A percentile compares a stretch with the other conserved stretches of the same genome.
Conservation (phyloP, 2,797 vertebrate genomes). For the Halcyon smyrnensis region DNA sequence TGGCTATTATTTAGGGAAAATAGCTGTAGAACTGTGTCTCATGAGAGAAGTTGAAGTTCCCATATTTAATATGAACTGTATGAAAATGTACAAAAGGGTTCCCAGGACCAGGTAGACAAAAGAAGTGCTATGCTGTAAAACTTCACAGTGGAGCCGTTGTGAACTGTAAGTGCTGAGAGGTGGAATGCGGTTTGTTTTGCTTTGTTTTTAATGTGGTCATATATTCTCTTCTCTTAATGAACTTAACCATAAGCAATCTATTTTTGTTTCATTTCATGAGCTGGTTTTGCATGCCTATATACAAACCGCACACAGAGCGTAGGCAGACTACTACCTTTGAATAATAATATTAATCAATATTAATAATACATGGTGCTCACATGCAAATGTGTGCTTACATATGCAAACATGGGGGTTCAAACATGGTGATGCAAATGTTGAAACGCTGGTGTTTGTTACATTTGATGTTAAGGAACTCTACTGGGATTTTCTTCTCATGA, state of each 20-base stretch:
- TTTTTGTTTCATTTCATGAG: background rate
- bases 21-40: background rate
- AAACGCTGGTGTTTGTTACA: conserved; percentile 23
- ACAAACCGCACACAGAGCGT: background rate
- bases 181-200: rapidly evolving
- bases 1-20: conserved; percentile 71
- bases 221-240: background rate
- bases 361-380: conserved; percentile 58
- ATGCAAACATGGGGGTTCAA: conserved; percentile 20
- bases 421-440: conserved; percentile 19
- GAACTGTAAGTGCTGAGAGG: background rate
- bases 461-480: conserved; percentile 37
- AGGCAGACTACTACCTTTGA: background rate
- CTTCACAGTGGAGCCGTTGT: background rate
- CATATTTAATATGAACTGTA: conserved; percentile 39
- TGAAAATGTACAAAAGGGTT: conserved; percentile 24
- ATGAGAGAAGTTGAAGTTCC: conserved; percentile 7
- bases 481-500: conserved; percentile 52
- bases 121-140: background rate
- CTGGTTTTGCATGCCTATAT: rapidly evolving
- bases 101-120: conserved; percentile 8
- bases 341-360: conserved; percentile 25
- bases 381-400: conserved; percentile 27
- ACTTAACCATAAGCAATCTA: background rate
- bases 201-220: background rate